Evolutionary conservation across 2,797 vertebrate species (phyloP), one percentile per base, ranked within the genome.

Genomic region (Delichon dasypus): DNA sequence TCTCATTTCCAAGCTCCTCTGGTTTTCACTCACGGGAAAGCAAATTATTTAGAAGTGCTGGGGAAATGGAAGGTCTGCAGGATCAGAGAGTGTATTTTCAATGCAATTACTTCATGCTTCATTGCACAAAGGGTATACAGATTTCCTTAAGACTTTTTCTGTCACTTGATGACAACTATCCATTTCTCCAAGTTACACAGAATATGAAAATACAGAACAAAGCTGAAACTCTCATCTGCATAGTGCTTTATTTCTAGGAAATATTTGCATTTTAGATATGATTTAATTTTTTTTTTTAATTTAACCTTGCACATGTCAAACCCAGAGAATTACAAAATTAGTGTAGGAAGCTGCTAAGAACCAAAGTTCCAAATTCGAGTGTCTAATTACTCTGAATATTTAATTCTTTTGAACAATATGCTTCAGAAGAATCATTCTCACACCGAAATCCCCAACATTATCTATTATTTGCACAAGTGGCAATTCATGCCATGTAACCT

Each of bases 381-480:
- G 14, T 88, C 44, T 80, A 44, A 94, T 90, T 96, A 90, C 38
- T 70, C 48, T 79, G 89, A 94, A 51, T 85, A 94, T 83, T 89
- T 96, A 89, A 90, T 93, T 96, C 25, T 57, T 91, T 88, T 87
- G 78, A 88, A 83, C 94, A 96, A 80, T 81, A 32, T 73, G 64
- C 85, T 94, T 82, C 79, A 91, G 95, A 94, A 72, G 88, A 89
- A 95, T 92, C 77, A 67, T 91, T 90, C 94, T 62, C 85, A 90
- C 60, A 58, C 78, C 88, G 89, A 93, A 94, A 92, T 94, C 80
- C 81, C 83, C 48, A 55, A 23, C 89, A 92, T 93, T 85, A 83
- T 97, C 86, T 91, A 38, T 97, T 97, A 92, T 91, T 94, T 82
- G 68, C 54, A 88, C 67, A 86, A 84, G 82, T 80, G 85, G 53